Evolutionary conservation across 2,797 vertebrate species (phyloP), one percentile per base, ranked within the genome.

Genomic region (Allobates femoralis): DNA sequence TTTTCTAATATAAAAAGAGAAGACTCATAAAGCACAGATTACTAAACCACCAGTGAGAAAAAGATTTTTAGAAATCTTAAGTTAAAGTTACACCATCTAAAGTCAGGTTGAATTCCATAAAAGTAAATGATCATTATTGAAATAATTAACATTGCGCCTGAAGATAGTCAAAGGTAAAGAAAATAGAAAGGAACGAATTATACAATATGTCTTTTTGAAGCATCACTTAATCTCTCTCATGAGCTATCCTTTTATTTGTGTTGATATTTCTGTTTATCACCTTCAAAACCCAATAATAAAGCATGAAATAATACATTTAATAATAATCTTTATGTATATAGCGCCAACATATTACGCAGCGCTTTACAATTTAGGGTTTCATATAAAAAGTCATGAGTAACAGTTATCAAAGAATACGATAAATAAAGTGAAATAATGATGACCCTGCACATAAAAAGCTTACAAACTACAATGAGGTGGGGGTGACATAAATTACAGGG

Each of bases 231-330:
- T 26, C 71, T 50, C 11, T n/a, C 37, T 26, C 23, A 50, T 41
- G 21, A 71, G 37, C 15, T 50, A 74, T 74, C n/a, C 37, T 5
- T 74, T 16, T 14, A 46, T 74, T 50, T n/a, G 23, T 74, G 37
- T 74, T 74, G 23, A 74, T 66, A 23, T 26, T 32, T 81, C 26
- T 81, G 64, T 66, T 81, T 83, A 71, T 41, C 53, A 30, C 23
- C 21, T 37, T 21, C 34, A 73, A 78, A 73, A 73, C 26, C 69
- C 11, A 71, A 83, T 41, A 41, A 46, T 34, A 46, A n/a, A 71
- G 66, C 50, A 82, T 71, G 81, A 83, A 82, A 56, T 82, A 71
- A 55, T 81, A 81, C n/a, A n/a, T n/a, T n/a, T n/a, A n/a, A n/a
- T n/a, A n/a, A n/a, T n/a, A n/a, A n/a, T n/a, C n/a, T n/a, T n/a